These are phyloP conservation scores for Sciurus niger DNA, from an alignment of 2,113 vertebrate species.

Conservation along the genomic window DNA sequence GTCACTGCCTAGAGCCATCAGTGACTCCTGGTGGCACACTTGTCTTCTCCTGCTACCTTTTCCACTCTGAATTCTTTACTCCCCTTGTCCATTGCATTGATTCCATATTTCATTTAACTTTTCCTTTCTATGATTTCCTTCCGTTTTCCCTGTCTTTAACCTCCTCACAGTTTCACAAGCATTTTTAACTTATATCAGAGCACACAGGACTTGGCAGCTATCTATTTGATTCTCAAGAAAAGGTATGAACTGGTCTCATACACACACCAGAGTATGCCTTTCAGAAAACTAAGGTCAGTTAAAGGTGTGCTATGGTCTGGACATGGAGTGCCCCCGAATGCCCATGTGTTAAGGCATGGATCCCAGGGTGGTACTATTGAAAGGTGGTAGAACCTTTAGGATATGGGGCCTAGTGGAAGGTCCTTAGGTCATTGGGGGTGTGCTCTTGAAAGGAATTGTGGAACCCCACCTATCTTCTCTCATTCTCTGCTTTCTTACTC, in stretches of 20 bases:
- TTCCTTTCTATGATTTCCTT: not conserved
- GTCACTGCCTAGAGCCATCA: not conserved
- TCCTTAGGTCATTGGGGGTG: not conserved
- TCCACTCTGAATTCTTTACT: not conserved
- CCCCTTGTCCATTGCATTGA: not conserved
- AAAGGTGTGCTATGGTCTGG: not conserved
- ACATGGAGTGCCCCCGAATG: not conserved
- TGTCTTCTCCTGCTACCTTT: not conserved
- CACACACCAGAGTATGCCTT: not conserved
- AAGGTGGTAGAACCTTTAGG: not conserved
- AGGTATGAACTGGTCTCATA: not conserved
- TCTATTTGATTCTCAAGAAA: not conserved
- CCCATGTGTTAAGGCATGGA: not conserved
- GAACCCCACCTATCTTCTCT: not conserved
- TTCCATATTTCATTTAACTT: not conserved
- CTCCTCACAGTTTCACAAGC: not conserved
- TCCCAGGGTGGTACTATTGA: not conserved
- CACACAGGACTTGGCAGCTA: not conserved
- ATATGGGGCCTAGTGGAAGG: not conserved
- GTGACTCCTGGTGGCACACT: rapidly evolving
- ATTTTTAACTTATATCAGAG: not conserved
- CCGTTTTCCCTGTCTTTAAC: not conserved
- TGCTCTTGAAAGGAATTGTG: not conserved
- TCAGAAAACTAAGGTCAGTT: not conserved
- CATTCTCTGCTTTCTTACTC: not conserved